These are phyloP conservation scores for Aphis gossypii DNA, from an alignment of 1,140 invertebrate species.

Conservation along the genomic window DNA sequence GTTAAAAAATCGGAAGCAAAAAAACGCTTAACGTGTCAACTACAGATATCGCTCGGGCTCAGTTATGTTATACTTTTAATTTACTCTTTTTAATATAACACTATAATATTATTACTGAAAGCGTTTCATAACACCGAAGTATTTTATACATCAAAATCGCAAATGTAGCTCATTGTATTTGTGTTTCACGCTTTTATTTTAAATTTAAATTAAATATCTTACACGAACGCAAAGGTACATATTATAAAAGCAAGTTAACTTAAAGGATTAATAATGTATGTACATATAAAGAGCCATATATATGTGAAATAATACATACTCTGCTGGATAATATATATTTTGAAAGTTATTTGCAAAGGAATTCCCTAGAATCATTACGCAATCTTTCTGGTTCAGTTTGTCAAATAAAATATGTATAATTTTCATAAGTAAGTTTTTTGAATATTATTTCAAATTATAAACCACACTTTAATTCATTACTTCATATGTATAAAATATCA, in stretches of 20 bases:
- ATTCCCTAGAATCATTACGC: not conserved
- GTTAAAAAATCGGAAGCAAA: not conserved
- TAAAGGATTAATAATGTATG: slow-evolving; percentile 4
- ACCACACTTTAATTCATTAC: not conserved
- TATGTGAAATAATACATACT: not conserved
- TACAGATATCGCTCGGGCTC: not conserved
- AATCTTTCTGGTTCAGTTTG: not conserved
- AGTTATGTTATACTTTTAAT: not conserved
- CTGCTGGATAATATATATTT: slow-evolving; percentile 3
- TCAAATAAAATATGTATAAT: not conserved
- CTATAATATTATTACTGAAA: not conserved
- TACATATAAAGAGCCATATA: not conserved
- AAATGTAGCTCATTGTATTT: not conserved
- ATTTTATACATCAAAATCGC: not conserved
- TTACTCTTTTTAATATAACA: not conserved
- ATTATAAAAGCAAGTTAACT: slow-evolving; percentile 12
- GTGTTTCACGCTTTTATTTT: not conserved
- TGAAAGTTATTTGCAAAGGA: slow-evolving; percentile 10
- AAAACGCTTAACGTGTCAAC: not conserved
- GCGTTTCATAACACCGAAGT: not conserved
- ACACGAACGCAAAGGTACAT: not conserved
- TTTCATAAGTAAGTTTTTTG: not conserved
- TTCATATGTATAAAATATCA: not conserved
- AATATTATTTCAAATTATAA: not conserved
- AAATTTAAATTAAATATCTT: slow-evolving; percentile 40